Base-by-base conservation (phyloP, 2,113 vertebrate genomes). In the human region DNA sequence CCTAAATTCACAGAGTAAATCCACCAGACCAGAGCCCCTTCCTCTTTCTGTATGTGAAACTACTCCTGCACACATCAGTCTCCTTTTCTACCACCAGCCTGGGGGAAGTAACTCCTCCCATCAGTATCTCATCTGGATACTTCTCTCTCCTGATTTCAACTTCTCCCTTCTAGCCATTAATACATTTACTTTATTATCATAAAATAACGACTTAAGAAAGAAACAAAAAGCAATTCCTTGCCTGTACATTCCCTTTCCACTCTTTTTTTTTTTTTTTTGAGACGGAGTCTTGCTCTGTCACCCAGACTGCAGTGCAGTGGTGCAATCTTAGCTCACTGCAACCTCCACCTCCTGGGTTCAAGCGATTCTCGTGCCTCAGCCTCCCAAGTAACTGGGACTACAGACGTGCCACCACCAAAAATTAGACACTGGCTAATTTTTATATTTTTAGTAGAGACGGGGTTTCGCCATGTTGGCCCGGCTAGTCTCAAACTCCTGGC, bases 41-140 rank as follows among this genome's bases (percentile, higher is more conserved):
- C 40, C 40, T 4, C 35, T 30, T 59, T 55, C 70, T 59, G 52
- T 2, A 0, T 13, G 8, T 14, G 25, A n/a, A 50, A 25, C 16
- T 30, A 3, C 38, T 61, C 1, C 12, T 30, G 16, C 76, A 25
- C 1, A 16, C 9, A 27, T 11, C 14, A 55, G 0, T 17, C 78
- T 89, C 70, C 30, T 70, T 16, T 75, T 55, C 17, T 50, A 48
- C 35, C n/a, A 8, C 30, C n/a, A 68, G 22, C n/a, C 40, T 27
- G 23, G 48, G 50, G n/a, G 11, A 64, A 72, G 16, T 50, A 22
- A 18, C 12, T 27, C 70, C 17, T 43, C 57, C 43, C 17, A 9
- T 55, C 17, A 55, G 6, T 17, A 32, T 35, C 30, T 35, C n/a
- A 12, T 25, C 50, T 59, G 68, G 6, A 8, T 59, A n/a, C 9